Percentiles rank a stretch among this genome's conserved stretches.
phyloP scores from a whole-genome alignment of 2,797 vertebrate species.

The Dromococcyx pavoninus region DNA sequence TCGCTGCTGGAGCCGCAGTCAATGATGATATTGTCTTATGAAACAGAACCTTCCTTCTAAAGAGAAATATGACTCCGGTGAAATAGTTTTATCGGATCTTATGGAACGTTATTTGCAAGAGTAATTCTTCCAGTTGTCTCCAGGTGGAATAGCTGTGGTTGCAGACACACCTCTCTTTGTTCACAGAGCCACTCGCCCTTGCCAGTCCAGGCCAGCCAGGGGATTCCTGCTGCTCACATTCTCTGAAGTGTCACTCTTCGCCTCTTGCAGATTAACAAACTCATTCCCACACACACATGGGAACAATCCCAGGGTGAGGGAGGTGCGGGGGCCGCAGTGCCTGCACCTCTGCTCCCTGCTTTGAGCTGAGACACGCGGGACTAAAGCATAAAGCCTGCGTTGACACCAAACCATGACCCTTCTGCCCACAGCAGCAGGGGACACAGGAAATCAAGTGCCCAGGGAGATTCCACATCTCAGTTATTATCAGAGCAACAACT shows the following conservation, averaged over 20 bases:
- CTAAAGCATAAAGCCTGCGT: background rate
- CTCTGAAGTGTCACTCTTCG: constrained; percentile 43
- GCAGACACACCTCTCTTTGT: constrained; percentile 73
- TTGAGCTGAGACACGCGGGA: rapidly evolving
- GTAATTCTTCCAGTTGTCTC: constrained; percentile 18
- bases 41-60: constrained; percentile 27
- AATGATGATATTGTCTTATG: constrained; percentile 70
- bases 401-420: background rate
- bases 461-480: background rate
- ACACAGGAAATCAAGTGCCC: background rate
- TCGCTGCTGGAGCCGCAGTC: background rate
- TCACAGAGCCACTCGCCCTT: background rate
- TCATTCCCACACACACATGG: background rate
- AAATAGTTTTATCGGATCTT: constrained; percentile 55
- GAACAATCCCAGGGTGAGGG: background rate
- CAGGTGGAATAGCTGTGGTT: constrained; percentile 63
- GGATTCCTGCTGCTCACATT: constrained; percentile 60
- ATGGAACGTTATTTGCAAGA: constrained; percentile 46
- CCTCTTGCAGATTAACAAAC: background rate
- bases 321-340: background rate
- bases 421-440: background rate
- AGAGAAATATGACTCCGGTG: constrained; percentile 19
- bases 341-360: background rate
- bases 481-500: background rate
- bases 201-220: constrained; percentile 47